These are phyloP conservation scores for Porites lutea DNA, from an alignment of 64 coral and sea anemone genomes.

Conservation along the genomic window DNA sequence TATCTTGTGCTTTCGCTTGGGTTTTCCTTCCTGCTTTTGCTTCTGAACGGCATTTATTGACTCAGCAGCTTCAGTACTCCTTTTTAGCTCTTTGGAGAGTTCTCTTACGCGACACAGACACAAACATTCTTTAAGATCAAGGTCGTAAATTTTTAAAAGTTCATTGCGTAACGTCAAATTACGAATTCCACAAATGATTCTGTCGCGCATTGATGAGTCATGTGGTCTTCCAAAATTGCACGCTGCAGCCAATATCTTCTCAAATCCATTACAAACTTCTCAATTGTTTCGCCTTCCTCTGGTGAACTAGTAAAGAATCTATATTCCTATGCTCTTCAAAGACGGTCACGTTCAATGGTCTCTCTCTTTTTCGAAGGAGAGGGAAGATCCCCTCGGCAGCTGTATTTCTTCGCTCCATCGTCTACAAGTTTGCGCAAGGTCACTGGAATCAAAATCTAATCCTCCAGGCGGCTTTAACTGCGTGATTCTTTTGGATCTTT, in stretches of 20 bases:
- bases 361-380: background rate
- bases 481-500: background rate
- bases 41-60: background rate
- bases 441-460: slow-evolving; percentile 4
- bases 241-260: background rate
- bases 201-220: background rate
- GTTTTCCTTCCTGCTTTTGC: background rate
- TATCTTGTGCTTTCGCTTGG: background rate
- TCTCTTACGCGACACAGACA: slow-evolving; percentile 22
- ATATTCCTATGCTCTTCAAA: slow-evolving; percentile 23
- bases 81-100: slow-evolving; percentile 43
- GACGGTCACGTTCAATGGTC: background rate
- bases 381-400: background rate
- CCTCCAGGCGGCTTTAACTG: background rate
- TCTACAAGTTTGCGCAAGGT: slow-evolving; percentile 41
- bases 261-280: slow-evolving; percentile 25
- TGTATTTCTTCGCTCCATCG: slow-evolving; percentile 60
- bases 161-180: slow-evolving; percentile 36
- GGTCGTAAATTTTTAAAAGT: slow-evolving; percentile 22
- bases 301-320: slow-evolving; percentile 17
- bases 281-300: slow-evolving; percentile 11
- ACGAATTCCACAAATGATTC: slow-evolving; percentile 51
- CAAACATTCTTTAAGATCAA: slow-evolving; percentile 20
- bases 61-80: slow-evolving; percentile 4
- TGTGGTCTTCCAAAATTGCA: slow-evolving; percentile 24